Base-by-base conservation (phyloP, 2,113 vertebrate genomes). In the Bos indicus region DNA sequence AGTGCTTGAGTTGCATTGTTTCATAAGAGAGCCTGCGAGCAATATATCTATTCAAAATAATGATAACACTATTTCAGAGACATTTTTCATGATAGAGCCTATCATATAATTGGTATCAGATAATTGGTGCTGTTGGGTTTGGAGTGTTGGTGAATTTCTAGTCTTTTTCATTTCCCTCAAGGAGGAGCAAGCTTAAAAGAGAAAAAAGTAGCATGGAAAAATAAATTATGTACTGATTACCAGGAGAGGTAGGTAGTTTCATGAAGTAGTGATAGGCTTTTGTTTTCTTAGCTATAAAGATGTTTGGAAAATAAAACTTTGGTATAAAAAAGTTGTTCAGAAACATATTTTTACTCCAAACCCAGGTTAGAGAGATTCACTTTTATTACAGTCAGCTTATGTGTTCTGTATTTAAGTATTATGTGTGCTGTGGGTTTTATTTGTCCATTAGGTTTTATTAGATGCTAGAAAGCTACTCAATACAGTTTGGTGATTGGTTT, bases 381-480 rank as follows among this genome's bases (percentile, higher is more conserved):
- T 95, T 87, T 93, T 6, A 82, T 74, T 93, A 40, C n/a, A 67
- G 36, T 48, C 25, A 52, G 10, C 1, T 80, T 88, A 23, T 46
- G 40, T 97, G 85, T 88, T 88, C 21, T 46, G 2, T 78, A 56
- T 89, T 85, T 81, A 33, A 91, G 11, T 95, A 25, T 92, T 86
- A 40, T 14, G 13, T 28, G 62, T 92, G 83, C 30, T 62, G 36
- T 92, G 59, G 59, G 13, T 94, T 96, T 91, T 52, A 43, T 82
- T 91, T 97, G 87, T 80, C 46, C 54, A 10, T 64, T 86, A 77
- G 64, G 33, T 74, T 94, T 96, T 57, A 33, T 85, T 92, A 91
- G 81, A n/a, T 93, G 64, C 30, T 85, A 74, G 87, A 94, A 91
- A 97, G 59, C 57, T 87, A 25, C 71, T 89, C n/a, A 74, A 36